phyloP scores from a whole-genome alignment of 2,113 vertebrate species.

The Equus przewalskii region DNA sequence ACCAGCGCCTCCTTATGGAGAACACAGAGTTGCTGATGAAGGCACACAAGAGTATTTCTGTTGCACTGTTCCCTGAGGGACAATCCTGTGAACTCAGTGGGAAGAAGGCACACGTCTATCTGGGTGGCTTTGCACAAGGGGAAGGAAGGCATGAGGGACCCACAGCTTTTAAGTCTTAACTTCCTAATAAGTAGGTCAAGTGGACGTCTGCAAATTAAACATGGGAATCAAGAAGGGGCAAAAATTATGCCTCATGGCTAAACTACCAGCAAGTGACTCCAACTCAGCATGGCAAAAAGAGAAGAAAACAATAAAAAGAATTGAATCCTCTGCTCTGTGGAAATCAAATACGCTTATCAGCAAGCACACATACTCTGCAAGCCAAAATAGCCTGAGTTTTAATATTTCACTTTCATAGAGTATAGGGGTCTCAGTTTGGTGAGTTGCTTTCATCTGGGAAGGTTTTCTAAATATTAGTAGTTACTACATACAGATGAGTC shows the following conservation, averaged over 20 bases:
- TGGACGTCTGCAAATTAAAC: slow-evolving; percentile 57
- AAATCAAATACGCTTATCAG: slow-evolving; percentile 55
- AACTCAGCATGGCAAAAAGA: background rate
- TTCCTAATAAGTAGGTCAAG: slow-evolving; percentile 41
- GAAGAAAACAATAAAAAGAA: slow-evolving; percentile 14
- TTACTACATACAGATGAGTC: background rate
- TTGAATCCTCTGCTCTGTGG: background rate
- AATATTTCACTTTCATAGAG: background rate
- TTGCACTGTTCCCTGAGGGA: background rate
- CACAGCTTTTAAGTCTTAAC: background rate
- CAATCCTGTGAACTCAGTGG: background rate
- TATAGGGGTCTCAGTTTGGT: background rate
- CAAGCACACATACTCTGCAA: background rate
- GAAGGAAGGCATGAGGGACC: background rate
- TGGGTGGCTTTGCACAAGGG: background rate
- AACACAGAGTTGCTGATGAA: background rate
- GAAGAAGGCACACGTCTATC: background rate
- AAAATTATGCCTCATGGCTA: slow-evolving; percentile 54
- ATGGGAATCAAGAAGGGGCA: slow-evolving; percentile 28
- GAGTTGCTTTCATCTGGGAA: background rate
- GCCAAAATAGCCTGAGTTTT: background rate
- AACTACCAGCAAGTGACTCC: slow-evolving; percentile 14
- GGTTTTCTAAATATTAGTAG: background rate
- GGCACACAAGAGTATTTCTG: background rate
- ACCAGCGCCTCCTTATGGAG: accelerated